Evolutionary conservation across 64 coral and sea anemone species (phyloP).

Genomic region (Pocillopora damicornis): DNA sequence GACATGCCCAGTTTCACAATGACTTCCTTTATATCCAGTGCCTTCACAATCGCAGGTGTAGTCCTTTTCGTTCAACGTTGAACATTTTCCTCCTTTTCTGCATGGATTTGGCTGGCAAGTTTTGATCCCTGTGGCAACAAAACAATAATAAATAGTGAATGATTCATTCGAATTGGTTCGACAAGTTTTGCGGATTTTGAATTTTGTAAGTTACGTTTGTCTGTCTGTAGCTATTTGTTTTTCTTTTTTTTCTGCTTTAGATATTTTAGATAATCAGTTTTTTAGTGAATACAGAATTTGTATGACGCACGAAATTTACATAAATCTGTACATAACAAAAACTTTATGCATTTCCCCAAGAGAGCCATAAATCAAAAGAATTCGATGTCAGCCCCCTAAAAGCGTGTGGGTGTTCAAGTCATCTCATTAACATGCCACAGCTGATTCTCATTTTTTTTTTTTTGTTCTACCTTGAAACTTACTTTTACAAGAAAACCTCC

Average conservation of each 20-base stretch:
- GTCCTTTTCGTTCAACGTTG: neutral
- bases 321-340: no score
- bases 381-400: no score
- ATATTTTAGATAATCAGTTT: neutral
- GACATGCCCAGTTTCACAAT: slow-evolving; percentile 28
- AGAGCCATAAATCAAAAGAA: no score
- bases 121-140: neutral
- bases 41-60: slow-evolving; percentile 24
- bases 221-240: no score
- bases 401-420: neutral
- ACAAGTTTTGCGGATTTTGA: neutral
- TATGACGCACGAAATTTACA: no score
- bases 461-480: neutral
- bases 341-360: no score
- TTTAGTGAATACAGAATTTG: neutral
- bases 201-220: no score
- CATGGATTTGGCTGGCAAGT: slow-evolving; percentile 46
- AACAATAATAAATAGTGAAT: neutral
- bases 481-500: slow-evolving; percentile 38
- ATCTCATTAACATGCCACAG: neutral
- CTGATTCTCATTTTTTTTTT: neutral
- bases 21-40: slow-evolving; percentile 29
- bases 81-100: slow-evolving; percentile 13
- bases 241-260: no score
- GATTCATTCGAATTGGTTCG: neutral